phyloP scores from a whole-genome alignment of 37 sponge, comb jelly and placozoan species.

The Crambe crambe region DNA sequence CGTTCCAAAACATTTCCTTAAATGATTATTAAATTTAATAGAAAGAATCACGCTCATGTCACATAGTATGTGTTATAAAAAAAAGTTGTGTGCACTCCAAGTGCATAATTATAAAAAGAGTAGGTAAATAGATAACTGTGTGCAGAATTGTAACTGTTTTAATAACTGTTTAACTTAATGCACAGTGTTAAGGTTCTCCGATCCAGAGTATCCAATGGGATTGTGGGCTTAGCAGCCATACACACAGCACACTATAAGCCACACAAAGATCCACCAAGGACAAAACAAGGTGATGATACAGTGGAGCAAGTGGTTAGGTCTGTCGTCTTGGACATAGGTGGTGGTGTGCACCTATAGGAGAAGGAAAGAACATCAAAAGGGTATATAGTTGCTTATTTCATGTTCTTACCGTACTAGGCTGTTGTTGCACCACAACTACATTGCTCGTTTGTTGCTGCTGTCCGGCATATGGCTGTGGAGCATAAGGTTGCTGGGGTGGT shows the following conservation, averaged over 20 bases:
- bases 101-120: too few species aligned
- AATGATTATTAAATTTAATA: too few species aligned
- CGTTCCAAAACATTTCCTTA: too few species aligned
- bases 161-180: too few species aligned
- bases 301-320: slow-evolving; percentile 58
- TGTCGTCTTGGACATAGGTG: slow-evolving; percentile 25
- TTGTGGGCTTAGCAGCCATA: slow-evolving; percentile 64
- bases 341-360: slow-evolving; percentile 16
- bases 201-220: too few species aligned
- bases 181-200: too few species aligned
- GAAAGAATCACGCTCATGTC: too few species aligned
- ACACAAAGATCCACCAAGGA: slow-evolving; percentile 62
- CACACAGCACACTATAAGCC: slow-evolving; percentile 58
- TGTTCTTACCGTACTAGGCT: slow-evolving; percentile 13
- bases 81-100: too few species aligned
- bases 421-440: slow-evolving; percentile 47
- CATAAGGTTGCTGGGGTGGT: slow-evolving; percentile 4
- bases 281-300: slow-evolving; percentile 67
- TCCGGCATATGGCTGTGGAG: slow-evolving; percentile 27
- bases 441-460: slow-evolving; percentile 49
- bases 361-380: not conserved
- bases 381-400: not conserved
- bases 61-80: too few species aligned
- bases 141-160: too few species aligned
- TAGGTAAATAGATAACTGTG: too few species aligned